A percentile compares a stretch with the other conserved stretches of the same genome.
phyloP scores from a whole-genome alignment of 2,797 vertebrate genomes.

The Squalus acanthias region DNA sequence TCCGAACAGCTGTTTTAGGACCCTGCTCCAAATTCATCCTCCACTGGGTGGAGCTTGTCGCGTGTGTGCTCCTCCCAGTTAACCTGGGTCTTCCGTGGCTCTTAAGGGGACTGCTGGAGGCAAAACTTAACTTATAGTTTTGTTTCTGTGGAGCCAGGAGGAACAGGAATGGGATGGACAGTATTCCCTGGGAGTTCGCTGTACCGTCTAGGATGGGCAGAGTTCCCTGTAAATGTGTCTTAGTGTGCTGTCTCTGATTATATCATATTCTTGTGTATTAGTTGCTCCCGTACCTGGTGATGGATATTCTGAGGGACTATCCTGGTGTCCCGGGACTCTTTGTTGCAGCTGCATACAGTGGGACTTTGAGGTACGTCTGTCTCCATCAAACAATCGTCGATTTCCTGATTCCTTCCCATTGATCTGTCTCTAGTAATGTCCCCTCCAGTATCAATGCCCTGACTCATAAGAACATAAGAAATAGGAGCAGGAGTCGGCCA shows the following conservation, averaged over 20 bases:
- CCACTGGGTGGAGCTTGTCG: background rate
- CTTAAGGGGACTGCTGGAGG: background rate
- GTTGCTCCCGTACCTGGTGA: constrained; percentile 71
- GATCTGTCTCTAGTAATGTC: constrained; percentile 68
- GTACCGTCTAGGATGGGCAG: no score
- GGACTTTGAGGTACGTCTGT: constrained; percentile 64
- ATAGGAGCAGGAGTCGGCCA: no score
- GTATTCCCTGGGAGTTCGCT: background rate
- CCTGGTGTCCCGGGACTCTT: constrained; percentile 71
- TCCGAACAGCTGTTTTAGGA: background rate
- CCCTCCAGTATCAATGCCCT: constrained; percentile 66
- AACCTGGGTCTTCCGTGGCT: background rate
- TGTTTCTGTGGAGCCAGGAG: background rate
- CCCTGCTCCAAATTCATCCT: background rate
- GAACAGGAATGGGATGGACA: background rate
- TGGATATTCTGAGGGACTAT: constrained; percentile 64
- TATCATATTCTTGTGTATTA: constrained; percentile 42
- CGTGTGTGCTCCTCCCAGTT: background rate
- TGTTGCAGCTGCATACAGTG: constrained; percentile 72
- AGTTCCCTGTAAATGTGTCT: background rate
- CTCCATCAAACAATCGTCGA: background rate
- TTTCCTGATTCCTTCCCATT: constrained; percentile 58
- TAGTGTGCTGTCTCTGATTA: background rate
- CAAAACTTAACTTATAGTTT: background rate
- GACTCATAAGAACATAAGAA: no score